A percentile compares a stretch with the other conserved stretches of the same genome.
Conservation (phyloP, 2,113 vertebrate species). For the Morone saxatilis region DNA sequence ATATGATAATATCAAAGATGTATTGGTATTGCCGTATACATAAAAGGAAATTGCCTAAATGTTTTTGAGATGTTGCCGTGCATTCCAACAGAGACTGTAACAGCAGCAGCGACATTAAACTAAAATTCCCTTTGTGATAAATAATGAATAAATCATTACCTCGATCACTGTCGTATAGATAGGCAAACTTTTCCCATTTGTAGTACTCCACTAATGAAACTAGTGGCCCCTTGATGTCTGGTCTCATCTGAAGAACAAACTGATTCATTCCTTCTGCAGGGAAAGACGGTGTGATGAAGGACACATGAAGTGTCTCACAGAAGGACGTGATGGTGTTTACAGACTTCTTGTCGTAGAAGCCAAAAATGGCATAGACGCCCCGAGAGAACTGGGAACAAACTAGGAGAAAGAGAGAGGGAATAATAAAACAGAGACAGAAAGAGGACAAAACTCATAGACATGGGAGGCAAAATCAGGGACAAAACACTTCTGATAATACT, state of each 20-base stretch:
- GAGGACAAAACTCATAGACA: neutral
- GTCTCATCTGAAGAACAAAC: conserved; percentile 98
- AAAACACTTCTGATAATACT: neutral
- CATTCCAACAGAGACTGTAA: too few relatives aligned
- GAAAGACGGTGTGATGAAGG: conserved; percentile 98
- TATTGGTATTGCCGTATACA: too few relatives aligned
- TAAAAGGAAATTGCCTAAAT: too few relatives aligned
- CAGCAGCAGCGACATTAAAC: neutral
- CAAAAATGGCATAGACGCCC: conserved; percentile 98
- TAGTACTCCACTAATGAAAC: conserved; percentile 98
- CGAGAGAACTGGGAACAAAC: conserved; percentile 99
- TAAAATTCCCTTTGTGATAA: neutral
- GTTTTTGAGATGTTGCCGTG: too few relatives aligned
- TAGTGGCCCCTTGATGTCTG: conserved; percentile 96
- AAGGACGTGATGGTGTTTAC: conserved; percentile 99
- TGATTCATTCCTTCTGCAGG: conserved; percentile 96
- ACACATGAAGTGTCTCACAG: conserved; percentile 96
- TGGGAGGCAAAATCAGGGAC: neutral
- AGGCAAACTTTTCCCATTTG: conserved; percentile 98
- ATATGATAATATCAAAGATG: too few relatives aligned
- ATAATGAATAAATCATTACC: conserved; percentile 79
- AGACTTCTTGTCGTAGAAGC: conserved; percentile 99
- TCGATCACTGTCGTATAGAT: conserved; percentile 97
- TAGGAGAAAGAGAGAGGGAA: conserved; percentile 58
- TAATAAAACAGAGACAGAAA: neutral